phyloP scores from a whole-genome alignment of 2,888 invertebrate genomes.

The Lumbricus terrestris region DNA sequence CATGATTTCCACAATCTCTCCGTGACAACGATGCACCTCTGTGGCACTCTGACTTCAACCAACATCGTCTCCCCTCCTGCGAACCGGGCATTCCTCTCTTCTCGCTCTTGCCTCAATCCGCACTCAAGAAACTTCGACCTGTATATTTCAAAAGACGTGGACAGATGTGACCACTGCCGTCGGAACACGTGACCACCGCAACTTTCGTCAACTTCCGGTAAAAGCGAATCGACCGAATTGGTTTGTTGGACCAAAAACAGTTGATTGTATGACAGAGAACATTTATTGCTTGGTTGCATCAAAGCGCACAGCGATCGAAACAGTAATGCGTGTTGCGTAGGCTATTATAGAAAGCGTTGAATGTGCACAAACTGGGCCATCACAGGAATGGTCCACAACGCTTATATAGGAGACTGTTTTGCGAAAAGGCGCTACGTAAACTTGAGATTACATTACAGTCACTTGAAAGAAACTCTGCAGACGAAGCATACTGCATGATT shows the following conservation, averaged over 20 bases:
- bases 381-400: too few relatives aligned
- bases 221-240: neutral
- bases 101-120: neutral
- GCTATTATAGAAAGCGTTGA: too few relatives aligned
- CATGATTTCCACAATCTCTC: too few relatives aligned
- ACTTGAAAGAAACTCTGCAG: neutral
- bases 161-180: neutral
- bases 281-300: neutral
- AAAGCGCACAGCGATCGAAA: neutral
- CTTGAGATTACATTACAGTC: neutral
- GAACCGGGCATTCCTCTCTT: neutral
- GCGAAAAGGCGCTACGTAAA: neutral
- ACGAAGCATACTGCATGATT: neutral
- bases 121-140: neutral
- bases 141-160: neutral
- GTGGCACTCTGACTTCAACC: too few relatives aligned
- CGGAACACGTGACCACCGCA: too few relatives aligned
- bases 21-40: too few relatives aligned
- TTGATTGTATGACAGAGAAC: neutral
- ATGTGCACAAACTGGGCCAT: too few relatives aligned
- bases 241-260: neutral
- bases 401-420: too few relatives aligned
- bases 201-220: neutral
- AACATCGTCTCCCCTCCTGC: neutral
- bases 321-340: neutral